Conservation (phyloP, 2,888 invertebrate genomes). For the Heliconius sara region DNA sequence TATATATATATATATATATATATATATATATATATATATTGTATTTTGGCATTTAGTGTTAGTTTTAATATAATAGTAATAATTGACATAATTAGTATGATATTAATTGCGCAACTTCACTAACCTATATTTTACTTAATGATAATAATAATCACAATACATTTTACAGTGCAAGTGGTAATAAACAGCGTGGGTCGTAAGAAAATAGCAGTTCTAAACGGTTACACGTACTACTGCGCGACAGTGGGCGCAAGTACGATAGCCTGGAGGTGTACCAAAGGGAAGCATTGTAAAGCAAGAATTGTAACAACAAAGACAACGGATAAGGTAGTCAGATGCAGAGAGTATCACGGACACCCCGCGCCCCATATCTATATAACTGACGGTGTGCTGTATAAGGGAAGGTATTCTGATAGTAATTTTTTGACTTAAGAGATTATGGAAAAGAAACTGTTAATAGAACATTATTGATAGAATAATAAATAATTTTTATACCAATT, state of each 20-base stretch:
- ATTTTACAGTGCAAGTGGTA: constrained; percentile 52
- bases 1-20: no score
- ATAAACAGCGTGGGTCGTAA: constrained; percentile 52
- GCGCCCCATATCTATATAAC: constrained; percentile 49
- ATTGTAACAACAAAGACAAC: constrained; percentile 33
- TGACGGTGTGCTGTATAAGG: constrained; percentile 41
- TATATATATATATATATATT: no score
- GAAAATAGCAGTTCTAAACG: constrained; percentile 52
- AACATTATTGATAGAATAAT: not conserved
- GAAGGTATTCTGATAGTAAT: not conserved
- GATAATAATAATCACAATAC: not conserved
- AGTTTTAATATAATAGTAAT: no score
- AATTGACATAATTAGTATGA: not conserved
- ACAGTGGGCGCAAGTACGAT: constrained; percentile 31
- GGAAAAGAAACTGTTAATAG: not conserved
- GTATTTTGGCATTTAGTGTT: no score
- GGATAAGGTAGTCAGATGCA: constrained; percentile 23
- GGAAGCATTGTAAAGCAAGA: constrained; percentile 41
- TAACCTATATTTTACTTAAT: not conserved
- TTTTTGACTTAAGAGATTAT: not conserved
- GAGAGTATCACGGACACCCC: constrained; percentile 51
- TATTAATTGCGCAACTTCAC: no score
- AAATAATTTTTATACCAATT: not conserved
- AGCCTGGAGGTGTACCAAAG: constrained; percentile 43
- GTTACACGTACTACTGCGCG: constrained; percentile 56